phyloP scores from a whole-genome alignment of 30 jellyfish, hydroid and myxozoan genomes.

The Turritopsis dohrnii region DNA sequence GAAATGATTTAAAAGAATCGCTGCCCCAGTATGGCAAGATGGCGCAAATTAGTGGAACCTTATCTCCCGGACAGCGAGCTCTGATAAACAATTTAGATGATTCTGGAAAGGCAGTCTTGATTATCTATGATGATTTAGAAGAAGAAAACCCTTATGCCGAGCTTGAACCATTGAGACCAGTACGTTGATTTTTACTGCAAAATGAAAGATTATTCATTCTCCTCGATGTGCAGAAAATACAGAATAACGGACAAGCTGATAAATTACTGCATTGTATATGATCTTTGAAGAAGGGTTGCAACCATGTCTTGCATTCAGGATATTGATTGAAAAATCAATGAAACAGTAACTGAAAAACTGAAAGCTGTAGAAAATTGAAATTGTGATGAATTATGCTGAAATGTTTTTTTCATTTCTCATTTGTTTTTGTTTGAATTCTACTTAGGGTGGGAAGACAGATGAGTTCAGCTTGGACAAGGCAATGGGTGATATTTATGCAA shows the following conservation, averaged over 20 bases:
- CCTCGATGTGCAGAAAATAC: too few species aligned
- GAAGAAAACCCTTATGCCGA: slow-evolving; percentile 66
- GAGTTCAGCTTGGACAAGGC: slow-evolving; percentile 57
- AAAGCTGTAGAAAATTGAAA: neutral
- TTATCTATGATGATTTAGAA: slow-evolving; percentile 49
- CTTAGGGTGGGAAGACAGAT: slow-evolving; percentile 34
- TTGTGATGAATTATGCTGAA: neutral
- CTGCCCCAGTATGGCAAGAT: slow-evolving; percentile 22
- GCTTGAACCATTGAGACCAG: slow-evolving; percentile 47
- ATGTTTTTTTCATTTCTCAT: neutral
- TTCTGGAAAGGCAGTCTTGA: slow-evolving; percentile 68
- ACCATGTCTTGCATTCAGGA: neutral
- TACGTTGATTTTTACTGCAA: too few species aligned
- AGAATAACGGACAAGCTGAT: too few species aligned
- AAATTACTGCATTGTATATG: too few species aligned
- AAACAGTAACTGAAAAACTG: neutral
- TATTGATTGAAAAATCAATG: neutral
- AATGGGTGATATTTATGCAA: slow-evolving; percentile 81
- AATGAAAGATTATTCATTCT: too few species aligned
- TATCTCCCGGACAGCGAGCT: slow-evolving; percentile 50
- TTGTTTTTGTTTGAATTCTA: neutral
- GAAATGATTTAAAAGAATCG: neutral
- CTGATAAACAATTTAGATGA: slow-evolving; percentile 45
- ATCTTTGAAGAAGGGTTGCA: neutral
- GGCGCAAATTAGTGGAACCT: slow-evolving; percentile 3